Evolutionary conservation across 1,140 invertebrate genomes (phyloP).

Genomic region (Platorchestia sp.): DNA sequence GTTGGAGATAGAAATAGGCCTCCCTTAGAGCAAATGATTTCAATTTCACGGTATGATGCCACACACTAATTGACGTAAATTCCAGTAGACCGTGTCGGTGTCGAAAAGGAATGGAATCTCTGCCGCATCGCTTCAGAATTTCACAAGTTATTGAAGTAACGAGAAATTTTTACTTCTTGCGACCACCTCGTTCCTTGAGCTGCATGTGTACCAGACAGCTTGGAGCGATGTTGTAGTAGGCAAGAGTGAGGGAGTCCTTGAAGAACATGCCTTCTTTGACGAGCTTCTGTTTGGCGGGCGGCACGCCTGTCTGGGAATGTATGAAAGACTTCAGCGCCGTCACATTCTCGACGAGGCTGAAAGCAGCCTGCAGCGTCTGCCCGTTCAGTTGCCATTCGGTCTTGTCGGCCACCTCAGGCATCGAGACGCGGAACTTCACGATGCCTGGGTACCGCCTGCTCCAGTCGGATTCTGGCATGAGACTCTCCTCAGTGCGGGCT

Average conservation of each 20-base stretch:
- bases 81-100: neutral
- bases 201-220: constrained; percentile 89
- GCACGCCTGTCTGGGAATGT: constrained; percentile 91
- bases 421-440: constrained; percentile 82
- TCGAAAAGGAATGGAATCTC: neutral
- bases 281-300: constrained; percentile 97
- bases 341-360: constrained; percentile 86
- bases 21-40: neutral
- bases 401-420: constrained; percentile 88
- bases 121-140: neutral
- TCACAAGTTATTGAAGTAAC: neutral
- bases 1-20: neutral
- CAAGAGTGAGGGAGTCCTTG: constrained; percentile 95
- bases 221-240: constrained; percentile 93
- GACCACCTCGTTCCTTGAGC: constrained; percentile 96
- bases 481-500: constrained; percentile 89
- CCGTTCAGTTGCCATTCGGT: constrained; percentile 97
- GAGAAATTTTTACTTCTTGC: constrained; percentile 86
- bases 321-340: constrained; percentile 90
- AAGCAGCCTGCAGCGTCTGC: constrained; percentile 83
- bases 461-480: constrained; percentile 91
- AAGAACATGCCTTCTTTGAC: constrained; percentile 97
- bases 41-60: neutral
- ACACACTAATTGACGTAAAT: neutral
- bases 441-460: constrained; percentile 78